These are phyloP conservation scores for Indri indri DNA, from an alignment of 2,113 vertebrate genomes.

Conservation along the genomic window DNA sequence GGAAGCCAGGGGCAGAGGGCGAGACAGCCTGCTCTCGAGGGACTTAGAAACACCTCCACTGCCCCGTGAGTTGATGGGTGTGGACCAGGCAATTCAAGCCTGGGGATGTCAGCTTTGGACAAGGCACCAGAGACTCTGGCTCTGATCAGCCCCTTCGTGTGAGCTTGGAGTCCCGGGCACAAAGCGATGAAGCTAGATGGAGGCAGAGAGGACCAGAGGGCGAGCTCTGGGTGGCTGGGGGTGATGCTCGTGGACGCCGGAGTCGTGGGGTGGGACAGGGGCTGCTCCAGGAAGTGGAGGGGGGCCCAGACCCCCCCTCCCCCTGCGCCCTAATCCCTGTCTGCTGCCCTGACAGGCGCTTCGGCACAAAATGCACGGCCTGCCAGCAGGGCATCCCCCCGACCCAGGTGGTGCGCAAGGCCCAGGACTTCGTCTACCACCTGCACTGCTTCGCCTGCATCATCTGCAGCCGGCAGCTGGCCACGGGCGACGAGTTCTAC, in stretches of 20 bases:
- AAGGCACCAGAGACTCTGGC: background rate
- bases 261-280: background rate
- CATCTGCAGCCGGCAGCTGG: constrained; percentile 97
- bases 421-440: constrained; percentile 99
- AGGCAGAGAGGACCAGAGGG: background rate
- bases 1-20: background rate
- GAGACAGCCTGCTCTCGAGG: no score
- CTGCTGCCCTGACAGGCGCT: constrained; percentile 87
- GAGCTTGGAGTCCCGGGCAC: accelerated
- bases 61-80: no score
- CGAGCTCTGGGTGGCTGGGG: background rate
- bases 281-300: background rate
- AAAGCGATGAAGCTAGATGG: background rate
- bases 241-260: background rate
- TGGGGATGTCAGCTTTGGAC: background rate
- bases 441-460: constrained; percentile 98
- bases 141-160: background rate
- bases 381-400: constrained; percentile 99
- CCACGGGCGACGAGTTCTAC: constrained; percentile 98
- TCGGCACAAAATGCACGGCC: constrained; percentile 98
- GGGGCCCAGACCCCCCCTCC: accelerated
- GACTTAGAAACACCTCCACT: background rate
- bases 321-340: accelerated
- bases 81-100: background rate
- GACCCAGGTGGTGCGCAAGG: constrained; percentile 98